A percentile compares a stretch with the other conserved stretches of the same genome.
Evolutionary conservation across 2,888 invertebrate species (phyloP).

Genomic region (Polietes domitor): DNA sequence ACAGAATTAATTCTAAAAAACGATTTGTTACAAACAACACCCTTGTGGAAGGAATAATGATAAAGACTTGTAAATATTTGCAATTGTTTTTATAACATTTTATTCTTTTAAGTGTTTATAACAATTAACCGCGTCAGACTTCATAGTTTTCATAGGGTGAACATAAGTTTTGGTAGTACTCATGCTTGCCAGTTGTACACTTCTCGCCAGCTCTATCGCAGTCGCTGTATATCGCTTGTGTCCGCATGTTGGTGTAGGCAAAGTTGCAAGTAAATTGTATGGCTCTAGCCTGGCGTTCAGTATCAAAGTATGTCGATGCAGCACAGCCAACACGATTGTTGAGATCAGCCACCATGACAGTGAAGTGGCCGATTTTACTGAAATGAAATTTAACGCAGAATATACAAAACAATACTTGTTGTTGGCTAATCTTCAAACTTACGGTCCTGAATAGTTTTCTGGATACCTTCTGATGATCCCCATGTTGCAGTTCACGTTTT

Average conservation of each 20-base stretch:
- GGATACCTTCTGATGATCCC: constrained; percentile 66
- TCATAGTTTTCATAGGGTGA: constrained; percentile 70
- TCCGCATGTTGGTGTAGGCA: constrained; percentile 69
- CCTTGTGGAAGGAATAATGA: too few species aligned
- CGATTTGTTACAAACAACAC: too few species aligned
- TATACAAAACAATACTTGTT: not conserved
- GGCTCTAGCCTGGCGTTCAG: not conserved
- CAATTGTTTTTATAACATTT: too few species aligned
- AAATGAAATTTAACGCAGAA: not conserved
- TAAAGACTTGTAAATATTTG: too few species aligned
- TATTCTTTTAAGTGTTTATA: too few species aligned
- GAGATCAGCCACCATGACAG: constrained; percentile 71
- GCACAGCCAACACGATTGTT: constrained; percentile 75
- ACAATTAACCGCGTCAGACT: not conserved
- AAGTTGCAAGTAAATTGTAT: constrained; percentile 73
- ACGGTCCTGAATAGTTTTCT: constrained; percentile 21
- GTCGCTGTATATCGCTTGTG: constrained; percentile 70
- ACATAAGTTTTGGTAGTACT: constrained; percentile 70
- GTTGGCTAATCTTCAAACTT: constrained; percentile 18
- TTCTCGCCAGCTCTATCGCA: constrained; percentile 67
- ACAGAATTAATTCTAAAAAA: too few species aligned
- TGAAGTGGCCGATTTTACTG: constrained; percentile 73
- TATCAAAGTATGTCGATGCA: not conserved
- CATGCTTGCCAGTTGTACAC: constrained; percentile 70
- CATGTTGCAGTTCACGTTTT: constrained; percentile 6